Evolutionary conservation across 37 sponge, comb jelly and placozoan genomes (phyloP).

Genomic region (Oopsacas minuta): DNA sequence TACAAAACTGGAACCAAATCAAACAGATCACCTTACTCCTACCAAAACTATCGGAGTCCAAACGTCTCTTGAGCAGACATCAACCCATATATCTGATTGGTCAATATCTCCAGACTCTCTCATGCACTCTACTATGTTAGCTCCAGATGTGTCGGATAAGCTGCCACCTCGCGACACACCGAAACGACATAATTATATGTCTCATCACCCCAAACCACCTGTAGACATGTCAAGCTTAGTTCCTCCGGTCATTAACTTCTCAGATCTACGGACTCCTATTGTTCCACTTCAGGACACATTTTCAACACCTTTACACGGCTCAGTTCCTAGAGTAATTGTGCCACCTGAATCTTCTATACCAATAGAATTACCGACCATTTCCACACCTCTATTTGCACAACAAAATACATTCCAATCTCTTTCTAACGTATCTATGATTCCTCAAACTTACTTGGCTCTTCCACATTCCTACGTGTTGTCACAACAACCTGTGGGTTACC

Average conservation of each 20-base stretch:
- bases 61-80: background rate
- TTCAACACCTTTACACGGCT: background rate
- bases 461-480: background rate
- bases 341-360: background rate
- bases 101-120: background rate
- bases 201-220: background rate
- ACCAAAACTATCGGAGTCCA: background rate
- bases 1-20: background rate
- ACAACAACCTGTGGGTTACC: background rate
- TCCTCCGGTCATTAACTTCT: background rate
- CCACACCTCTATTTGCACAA: background rate
- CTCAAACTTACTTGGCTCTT: background rate
- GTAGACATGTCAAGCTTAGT: background rate
- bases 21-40: background rate
- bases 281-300: background rate
- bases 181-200: background rate
- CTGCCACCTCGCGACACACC: background rate
- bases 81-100: constrained; percentile 2
- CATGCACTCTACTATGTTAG: background rate
- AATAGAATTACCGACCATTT: background rate
- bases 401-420: background rate
- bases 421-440: background rate
- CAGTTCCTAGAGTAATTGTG: background rate
- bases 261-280: background rate
- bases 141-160: background rate